phyloP scores from a whole-genome alignment of 2,797 vertebrate species.

The Caiman crocodilus region DNA sequence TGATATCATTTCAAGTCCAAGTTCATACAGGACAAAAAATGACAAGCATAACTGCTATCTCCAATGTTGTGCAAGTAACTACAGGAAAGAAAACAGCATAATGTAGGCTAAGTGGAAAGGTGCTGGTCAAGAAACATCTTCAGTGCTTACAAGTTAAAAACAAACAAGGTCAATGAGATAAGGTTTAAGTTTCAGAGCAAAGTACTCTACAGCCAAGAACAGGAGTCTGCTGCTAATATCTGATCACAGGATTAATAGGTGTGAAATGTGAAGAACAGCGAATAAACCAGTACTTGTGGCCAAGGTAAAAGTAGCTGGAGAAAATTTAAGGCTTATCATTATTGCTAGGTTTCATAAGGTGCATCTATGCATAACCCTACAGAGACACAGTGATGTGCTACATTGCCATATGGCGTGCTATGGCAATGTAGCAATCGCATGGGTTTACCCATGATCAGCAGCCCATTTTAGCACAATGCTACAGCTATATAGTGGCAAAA shows the following conservation, averaged over 20 bases:
- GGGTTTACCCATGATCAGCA: too few relatives aligned
- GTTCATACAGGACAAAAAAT: background rate
- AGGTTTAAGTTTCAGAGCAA: background rate
- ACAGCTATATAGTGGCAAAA: too few relatives aligned
- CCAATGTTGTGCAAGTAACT: background rate
- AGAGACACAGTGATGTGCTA: too few relatives aligned
- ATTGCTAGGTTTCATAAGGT: background rate
- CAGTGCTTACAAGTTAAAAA: background rate
- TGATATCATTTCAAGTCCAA: background rate
- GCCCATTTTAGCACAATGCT: too few relatives aligned
- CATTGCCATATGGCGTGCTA: too few relatives aligned
- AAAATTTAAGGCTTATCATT: background rate
- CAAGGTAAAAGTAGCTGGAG: background rate
- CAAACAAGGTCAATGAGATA: background rate
- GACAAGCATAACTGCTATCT: rapidly evolving
- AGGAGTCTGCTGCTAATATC: background rate
- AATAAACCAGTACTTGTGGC: background rate
- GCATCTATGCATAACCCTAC: too few relatives aligned
- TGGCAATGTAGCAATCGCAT: too few relatives aligned
- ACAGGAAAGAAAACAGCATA: background rate
- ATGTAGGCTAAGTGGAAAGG: background rate
- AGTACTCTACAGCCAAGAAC: background rate
- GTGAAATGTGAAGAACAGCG: background rate
- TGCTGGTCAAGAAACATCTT: background rate
- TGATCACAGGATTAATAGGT: background rate